Percentiles rank a stretch among this genome's conserved stretches.
Evolutionary conservation across 2,113 vertebrate species (phyloP).

Genomic region (Sinocyclocheilus rhinocerous): DNA sequence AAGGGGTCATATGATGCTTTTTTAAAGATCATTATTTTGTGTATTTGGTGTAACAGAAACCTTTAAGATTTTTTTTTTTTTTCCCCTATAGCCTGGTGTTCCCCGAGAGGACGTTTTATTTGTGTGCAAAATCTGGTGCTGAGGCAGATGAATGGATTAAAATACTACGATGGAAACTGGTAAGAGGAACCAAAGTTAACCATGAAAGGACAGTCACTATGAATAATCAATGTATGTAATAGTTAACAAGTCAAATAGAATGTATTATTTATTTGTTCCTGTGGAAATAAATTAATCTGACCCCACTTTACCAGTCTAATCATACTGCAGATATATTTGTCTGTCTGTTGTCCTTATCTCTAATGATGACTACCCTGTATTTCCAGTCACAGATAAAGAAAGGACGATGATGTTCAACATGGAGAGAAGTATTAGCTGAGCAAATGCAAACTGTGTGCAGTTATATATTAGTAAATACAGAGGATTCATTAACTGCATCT

Average conservation of each 20-base stretch:
- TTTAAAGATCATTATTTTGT: too few species aligned
- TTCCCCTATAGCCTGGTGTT: slow-evolving; percentile 89
- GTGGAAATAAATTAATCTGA: neutral
- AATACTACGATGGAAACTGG: slow-evolving; percentile 93
- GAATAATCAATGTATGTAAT: neutral
- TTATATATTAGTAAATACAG: neutral
- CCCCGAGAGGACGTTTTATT: slow-evolving; percentile 91
- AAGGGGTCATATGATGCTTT: too few species aligned
- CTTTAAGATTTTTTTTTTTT: neutral
- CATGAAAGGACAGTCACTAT: neutral
- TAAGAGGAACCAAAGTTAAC: slow-evolving; percentile 68
- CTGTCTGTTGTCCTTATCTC: neutral
- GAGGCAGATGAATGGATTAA: slow-evolving; percentile 98
- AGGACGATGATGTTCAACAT: slow-evolving; percentile 63
- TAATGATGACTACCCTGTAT: neutral
- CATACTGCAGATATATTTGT: neutral
- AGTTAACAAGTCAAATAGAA: neutral
- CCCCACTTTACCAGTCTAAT: neutral
- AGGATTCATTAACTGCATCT: neutral
- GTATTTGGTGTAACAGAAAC: too few species aligned
- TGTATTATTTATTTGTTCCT: neutral
- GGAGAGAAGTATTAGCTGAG: neutral
- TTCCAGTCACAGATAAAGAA: slow-evolving; percentile 75
- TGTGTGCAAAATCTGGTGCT: slow-evolving; percentile 90
- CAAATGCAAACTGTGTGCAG: neutral